These are phyloP conservation scores for Dendrophyllia cribrosa DNA, from an alignment of 64 coral and sea anemone species.

Conservation along the genomic window DNA sequence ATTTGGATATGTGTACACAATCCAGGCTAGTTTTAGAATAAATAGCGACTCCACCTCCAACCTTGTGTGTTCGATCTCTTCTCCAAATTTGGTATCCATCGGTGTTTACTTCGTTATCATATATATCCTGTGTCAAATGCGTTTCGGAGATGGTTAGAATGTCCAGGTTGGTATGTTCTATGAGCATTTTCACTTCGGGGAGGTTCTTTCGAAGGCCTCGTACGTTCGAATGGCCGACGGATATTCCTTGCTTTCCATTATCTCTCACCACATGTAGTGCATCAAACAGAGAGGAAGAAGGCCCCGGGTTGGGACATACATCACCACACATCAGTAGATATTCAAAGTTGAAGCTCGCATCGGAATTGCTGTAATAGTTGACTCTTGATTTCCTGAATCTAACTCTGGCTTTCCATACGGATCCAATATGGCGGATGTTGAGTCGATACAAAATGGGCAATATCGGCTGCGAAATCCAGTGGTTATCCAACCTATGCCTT, in stretches of 20 bases:
- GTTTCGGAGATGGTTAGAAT: slow-evolving; percentile 33
- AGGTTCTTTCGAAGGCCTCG: slow-evolving; percentile 10
- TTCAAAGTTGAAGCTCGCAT: too few relatives aligned
- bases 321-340: too few relatives aligned
- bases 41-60: background rate
- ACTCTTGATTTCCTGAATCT: too few relatives aligned
- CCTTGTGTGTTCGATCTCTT: background rate
- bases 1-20: slow-evolving; percentile 15
- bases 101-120: background rate
- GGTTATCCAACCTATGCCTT: too few relatives aligned
- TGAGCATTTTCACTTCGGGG: slow-evolving; percentile 10
- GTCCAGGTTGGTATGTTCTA: background rate
- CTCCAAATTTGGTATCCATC: too few relatives aligned
- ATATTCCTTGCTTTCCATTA: background rate
- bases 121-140: background rate
- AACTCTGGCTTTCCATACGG: too few relatives aligned
- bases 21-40: slow-evolving; percentile 12
- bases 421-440: too few relatives aligned
- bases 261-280: background rate
- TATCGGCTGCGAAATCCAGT: too few relatives aligned
- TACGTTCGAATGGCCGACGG: slow-evolving; percentile 39
- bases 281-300: background rate
- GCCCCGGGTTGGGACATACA: background rate
- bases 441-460: too few relatives aligned
- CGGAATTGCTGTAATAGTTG: too few relatives aligned